Conservation (phyloP, 2,888 invertebrate genomes). For the Tipula vernalis region DNA sequence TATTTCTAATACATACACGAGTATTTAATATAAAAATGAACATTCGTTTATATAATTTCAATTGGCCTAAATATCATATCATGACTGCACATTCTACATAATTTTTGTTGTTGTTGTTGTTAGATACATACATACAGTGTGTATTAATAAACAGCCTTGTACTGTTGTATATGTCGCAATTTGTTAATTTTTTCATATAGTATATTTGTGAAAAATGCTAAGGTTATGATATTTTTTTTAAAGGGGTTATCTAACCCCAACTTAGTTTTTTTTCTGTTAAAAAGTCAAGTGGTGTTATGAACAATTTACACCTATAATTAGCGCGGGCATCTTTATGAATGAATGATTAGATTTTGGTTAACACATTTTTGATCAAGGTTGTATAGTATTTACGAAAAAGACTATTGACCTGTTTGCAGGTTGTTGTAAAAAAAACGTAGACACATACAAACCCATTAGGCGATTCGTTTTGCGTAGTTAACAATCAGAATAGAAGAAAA, state of each 20-base stretch:
- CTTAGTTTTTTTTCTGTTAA: background rate
- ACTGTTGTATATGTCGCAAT: background rate
- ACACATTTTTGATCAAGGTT: background rate
- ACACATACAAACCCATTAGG: background rate
- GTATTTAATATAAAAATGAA: background rate
- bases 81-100: background rate
- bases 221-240: background rate
- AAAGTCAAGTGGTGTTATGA: background rate
- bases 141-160: background rate
- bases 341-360: background rate
- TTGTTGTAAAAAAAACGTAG: background rate
- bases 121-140: background rate
- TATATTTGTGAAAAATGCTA: background rate
- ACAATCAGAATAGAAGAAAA: background rate
- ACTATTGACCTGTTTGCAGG: background rate
- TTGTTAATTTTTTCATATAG: background rate
- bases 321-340: background rate
- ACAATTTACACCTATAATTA: background rate
- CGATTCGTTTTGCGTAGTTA: background rate
- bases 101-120: background rate
- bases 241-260: conserved; percentile 4
- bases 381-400: background rate
- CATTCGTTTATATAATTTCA: background rate
- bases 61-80: background rate
- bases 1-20: background rate